These are phyloP conservation scores for Spinus olivaceus DNA, from an alignment of 2,797 vertebrate genomes.

Conservation along the genomic window DNA sequence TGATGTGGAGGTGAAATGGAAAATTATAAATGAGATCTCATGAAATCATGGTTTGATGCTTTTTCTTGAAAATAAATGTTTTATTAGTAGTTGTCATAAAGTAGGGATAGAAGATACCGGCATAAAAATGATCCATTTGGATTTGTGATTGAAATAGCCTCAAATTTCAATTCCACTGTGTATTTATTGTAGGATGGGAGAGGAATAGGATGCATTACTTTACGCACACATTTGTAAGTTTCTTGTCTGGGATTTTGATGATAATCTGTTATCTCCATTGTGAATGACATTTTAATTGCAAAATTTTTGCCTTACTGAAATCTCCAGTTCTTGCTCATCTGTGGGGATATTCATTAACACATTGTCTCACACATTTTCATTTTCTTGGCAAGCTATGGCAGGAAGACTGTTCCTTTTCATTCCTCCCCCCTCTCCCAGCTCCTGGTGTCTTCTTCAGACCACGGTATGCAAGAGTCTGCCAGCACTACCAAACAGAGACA, in stretches of 20 bases:
- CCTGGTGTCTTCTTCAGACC: background rate
- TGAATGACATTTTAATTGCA: constrained; percentile 18
- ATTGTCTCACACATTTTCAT: constrained; percentile 38
- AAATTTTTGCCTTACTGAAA: background rate
- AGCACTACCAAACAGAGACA: background rate
- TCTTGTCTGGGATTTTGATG: background rate
- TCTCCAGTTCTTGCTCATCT: background rate
- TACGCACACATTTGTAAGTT: accelerated
- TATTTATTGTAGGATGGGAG: background rate
- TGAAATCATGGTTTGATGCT: background rate
- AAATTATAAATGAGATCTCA: background rate
- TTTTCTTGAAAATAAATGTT: background rate
- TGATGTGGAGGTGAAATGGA: background rate
- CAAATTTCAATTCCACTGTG: background rate
- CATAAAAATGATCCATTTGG: background rate
- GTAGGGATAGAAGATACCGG: background rate
- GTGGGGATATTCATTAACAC: constrained; percentile 19
- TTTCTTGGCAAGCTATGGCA: constrained; percentile 26
- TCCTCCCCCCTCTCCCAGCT: background rate
- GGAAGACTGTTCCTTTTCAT: background rate
- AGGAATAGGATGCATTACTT: background rate
- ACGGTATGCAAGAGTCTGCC: background rate
- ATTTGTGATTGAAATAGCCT: background rate
- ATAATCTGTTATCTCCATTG: background rate
- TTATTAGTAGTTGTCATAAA: background rate